These are phyloP conservation scores for Leptinotarsa texana DNA, from an alignment of 1,140 invertebrate genomes.

Conservation along the genomic window DNA sequence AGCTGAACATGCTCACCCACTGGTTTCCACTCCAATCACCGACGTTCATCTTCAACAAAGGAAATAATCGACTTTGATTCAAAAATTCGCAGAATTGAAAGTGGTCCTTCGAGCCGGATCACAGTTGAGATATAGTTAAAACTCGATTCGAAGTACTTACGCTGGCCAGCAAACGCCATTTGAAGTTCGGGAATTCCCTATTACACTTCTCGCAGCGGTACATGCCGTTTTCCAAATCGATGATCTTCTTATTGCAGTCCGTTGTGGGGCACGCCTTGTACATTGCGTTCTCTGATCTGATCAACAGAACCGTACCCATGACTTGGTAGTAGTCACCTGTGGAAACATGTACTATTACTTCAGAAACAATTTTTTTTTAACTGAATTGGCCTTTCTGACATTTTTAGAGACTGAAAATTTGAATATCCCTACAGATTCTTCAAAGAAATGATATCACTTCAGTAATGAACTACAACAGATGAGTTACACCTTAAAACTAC, in stretches of 20 bases:
- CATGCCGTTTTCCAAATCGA: constrained; percentile 84
- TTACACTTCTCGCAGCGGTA: constrained; percentile 96
- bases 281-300: constrained; percentile 77
- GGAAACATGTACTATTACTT: neutral
- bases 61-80: neutral
- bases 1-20: constrained; percentile 90
- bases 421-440: constrained; percentile 52
- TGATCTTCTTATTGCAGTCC: constrained; percentile 90
- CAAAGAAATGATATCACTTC: too few relatives aligned
- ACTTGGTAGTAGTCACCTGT: constrained; percentile 74
- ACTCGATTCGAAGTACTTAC: constrained; percentile 62
- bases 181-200: constrained; percentile 80
- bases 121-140: neutral
- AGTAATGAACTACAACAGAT: too few relatives aligned
- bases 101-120: constrained; percentile 4
- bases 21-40: constrained; percentile 79
- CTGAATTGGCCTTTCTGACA: neutral
- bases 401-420: neutral
- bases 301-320: constrained; percentile 70
- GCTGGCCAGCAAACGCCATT: constrained; percentile 79
- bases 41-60: constrained; percentile 67
- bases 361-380: neutral
- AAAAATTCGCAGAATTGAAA: neutral
- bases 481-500: too few relatives aligned
- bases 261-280: constrained; percentile 89